Evolutionary conservation across 2,888 invertebrate species (phyloP).

Genomic region (Drosophila silvestris): DNA sequence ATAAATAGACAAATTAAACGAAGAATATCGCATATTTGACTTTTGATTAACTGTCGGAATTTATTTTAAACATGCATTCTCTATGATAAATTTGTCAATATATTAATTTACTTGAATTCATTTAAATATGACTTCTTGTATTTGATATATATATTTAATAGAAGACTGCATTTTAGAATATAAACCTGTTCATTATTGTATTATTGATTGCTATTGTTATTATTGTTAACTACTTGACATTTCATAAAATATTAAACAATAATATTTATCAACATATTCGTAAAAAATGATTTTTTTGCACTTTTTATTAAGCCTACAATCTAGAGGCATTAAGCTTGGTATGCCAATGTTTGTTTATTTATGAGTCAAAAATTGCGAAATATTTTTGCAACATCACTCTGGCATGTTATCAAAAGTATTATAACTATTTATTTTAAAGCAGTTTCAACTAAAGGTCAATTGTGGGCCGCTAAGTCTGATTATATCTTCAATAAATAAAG

Average conservation of each 20-base stretch:
- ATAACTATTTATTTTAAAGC: not conserved
- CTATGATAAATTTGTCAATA: too few species aligned
- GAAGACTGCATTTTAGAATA: not conserved
- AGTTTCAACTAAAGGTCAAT: not conserved
- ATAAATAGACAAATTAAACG: not conserved
- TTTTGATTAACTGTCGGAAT: not conserved
- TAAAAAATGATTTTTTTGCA: too few species aligned
- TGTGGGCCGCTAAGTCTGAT: not conserved
- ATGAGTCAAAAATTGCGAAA: not conserved
- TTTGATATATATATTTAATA: not conserved
- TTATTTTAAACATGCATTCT: not conserved
- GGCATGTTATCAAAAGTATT: not conserved
- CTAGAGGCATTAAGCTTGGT: not conserved
- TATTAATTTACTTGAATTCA: too few species aligned
- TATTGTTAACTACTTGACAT: not conserved
- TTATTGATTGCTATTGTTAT: not conserved
- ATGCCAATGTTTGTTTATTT: not conserved
- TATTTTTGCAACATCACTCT: not conserved
- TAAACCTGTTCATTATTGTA: not conserved
- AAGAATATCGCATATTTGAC: not conserved
- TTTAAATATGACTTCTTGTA: not conserved
- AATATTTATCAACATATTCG: not conserved
- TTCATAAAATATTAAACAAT: not conserved
- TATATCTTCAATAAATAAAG: not conserved
- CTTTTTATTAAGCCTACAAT: not conserved